Evolutionary conservation across 2,797 vertebrate species (phyloP).

Genomic region (Natrix natrix): DNA sequence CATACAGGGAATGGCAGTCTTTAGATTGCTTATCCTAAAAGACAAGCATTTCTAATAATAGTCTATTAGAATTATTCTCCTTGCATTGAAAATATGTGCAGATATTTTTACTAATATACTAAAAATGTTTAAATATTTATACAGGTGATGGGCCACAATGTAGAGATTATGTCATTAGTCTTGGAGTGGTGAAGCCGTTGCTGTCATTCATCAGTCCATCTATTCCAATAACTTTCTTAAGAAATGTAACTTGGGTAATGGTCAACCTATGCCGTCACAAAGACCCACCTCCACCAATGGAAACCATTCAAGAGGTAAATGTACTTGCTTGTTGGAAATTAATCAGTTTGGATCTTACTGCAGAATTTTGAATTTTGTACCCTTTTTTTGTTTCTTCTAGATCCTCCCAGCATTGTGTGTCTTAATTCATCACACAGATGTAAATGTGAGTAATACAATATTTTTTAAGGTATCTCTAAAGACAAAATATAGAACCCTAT

Average conservation of each 20-base stretch:
- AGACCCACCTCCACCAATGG: slow-evolving; percentile 98
- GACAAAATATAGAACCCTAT: not conserved
- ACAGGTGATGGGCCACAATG: slow-evolving; percentile 97
- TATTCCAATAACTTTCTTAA: slow-evolving; percentile 99
- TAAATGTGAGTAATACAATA: slow-evolving; percentile 87
- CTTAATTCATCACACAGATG: slow-evolving; percentile 97
- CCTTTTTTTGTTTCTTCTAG: slow-evolving; percentile 63
- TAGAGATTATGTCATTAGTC: slow-evolving; percentile 97
- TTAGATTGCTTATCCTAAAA: not conserved
- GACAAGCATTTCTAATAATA: not conserved
- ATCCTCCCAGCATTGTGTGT: slow-evolving; percentile 97
- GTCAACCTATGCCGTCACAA: slow-evolving; percentile 99
- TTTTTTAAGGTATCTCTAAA: not conserved
- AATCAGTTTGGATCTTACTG: slow-evolving; percentile 1
- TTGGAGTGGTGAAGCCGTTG: slow-evolving; percentile 96
- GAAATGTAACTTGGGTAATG: slow-evolving; percentile 99
- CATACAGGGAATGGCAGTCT: not conserved
- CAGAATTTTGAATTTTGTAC: slow-evolving; percentile 14
- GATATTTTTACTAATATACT: slow-evolving; percentile 12
- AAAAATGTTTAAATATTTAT: slow-evolving; percentile 22
- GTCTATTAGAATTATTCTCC: not conserved
- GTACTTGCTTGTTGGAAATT: not conserved
- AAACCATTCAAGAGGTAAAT: slow-evolving; percentile 96
- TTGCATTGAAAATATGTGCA: slow-evolving; percentile 10
- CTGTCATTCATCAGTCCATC: slow-evolving; percentile 98